Base-by-base conservation (phyloP, 2,797 vertebrate genomes). In the Cirrhinus molitorella region DNA sequence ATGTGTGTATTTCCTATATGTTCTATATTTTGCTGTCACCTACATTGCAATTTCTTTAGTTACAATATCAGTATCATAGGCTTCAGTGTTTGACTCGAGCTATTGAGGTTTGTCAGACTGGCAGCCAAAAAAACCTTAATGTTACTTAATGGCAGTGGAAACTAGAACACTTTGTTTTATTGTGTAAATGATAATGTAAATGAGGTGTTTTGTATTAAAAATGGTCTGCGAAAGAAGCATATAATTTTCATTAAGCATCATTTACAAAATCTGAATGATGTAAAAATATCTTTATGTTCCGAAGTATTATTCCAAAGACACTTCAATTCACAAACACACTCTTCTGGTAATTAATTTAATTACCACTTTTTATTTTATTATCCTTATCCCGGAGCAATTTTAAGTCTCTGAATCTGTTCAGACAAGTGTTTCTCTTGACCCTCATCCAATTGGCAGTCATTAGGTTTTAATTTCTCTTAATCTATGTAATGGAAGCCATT, bases 131-230 rank as follows among this genome's bases (percentile, higher is more conserved):
- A 77, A 23, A 77, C 57, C 40, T 25, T 59, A 13, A 47, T 47
- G 47, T 37, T 21, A 37, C 45, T 66, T 67, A 79, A 66, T 34
- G 45, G 13, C 45, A 17, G 7, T 23, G 45, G 14, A 51, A 34
- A 79, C 51, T 16, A 51, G 43, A 79, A 45, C 45, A 66, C 63
- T 66, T 78, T 17, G 34, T 49, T 45, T 66, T 7, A 65, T 51
- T 79, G 76, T 66, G 21, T 13, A 67, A 67, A 67, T n/a, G 37
- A 67, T 19, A 67, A 68, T 43, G 66, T 67, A 53, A 79, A 79
- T 79, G 45, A 67, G 21, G 13, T 37, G 28, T 47, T 45, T 21
- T 66, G 28, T 79, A 51, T 67, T 37, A 67, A 66, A 67, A 63
- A 53, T 66, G 2, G 53, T 51, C 45, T 79, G 9, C 74, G 12